Conservation (phyloP, 2,888 invertebrate genomes). For the Nemotelus nigrinus region DNA sequence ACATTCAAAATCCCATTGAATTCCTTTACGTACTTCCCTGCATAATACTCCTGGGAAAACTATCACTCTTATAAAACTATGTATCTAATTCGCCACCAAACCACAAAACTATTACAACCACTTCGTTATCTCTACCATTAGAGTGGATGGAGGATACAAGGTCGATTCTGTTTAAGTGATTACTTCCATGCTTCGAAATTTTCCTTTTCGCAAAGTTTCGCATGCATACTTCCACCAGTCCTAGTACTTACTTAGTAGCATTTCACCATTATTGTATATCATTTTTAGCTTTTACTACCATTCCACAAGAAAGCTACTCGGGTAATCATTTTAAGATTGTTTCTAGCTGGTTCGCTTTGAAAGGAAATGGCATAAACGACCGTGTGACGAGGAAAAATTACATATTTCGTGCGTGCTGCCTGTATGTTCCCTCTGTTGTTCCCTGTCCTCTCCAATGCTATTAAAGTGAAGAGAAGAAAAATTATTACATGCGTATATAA, state of each 20-base stretch:
- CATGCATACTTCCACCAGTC: too few species aligned
- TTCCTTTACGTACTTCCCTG: too few species aligned
- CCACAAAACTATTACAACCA: slow-evolving; percentile 7
- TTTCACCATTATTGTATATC: too few species aligned
- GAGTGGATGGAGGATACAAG: slow-evolving; percentile 13
- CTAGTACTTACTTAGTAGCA: too few species aligned
- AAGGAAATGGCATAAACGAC: background rate
- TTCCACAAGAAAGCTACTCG: too few species aligned
- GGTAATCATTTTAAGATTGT: too few species aligned
- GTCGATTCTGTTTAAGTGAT: background rate
- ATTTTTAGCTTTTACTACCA: too few species aligned
- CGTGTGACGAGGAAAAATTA: background rate
- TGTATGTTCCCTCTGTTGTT: background rate
- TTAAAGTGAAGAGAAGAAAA: too few species aligned
- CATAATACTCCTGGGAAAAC: slow-evolving; percentile 8
- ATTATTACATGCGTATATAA: background rate
- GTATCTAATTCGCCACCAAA: background rate
- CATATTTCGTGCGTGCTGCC: background rate
- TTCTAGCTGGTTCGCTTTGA: too few species aligned
- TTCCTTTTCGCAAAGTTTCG: slow-evolving; percentile 14
- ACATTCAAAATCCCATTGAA: too few species aligned
- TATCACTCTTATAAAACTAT: background rate
- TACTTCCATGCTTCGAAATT: background rate
- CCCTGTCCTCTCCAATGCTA: too few species aligned
- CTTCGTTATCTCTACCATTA: background rate